Evolutionary conservation across 1,140 invertebrate species (phyloP), one percentile per base, ranked within the genome.

Genomic region (Magallana ariakensis): DNA sequence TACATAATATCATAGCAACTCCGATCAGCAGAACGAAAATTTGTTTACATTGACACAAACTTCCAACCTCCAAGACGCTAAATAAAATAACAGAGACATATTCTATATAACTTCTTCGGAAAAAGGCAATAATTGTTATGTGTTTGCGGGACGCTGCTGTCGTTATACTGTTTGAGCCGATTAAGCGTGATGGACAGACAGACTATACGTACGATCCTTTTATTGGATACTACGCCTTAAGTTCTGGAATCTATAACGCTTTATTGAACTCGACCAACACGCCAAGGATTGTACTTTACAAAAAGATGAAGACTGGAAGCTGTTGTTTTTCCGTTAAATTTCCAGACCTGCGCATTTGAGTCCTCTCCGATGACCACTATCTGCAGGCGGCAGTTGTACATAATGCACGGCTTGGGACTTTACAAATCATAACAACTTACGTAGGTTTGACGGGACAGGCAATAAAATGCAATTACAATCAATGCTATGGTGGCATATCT

Each of bases 261-360:
- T 75, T 26, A 75, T 33, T 75, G 19, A 26, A 70, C 66, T 13
- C 66, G 0, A 22, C 22, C 66, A 19, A 26, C 66, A 75, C 66
- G 22, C 33, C 66, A 75, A 26, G 66, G 11, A 46, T 19, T 75
- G 22, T 26, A 13, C 33, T 75, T 75, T 19, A 75, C 66, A 22
- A 75, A 26, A 75, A 19, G 33, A 26, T 13, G 66, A 75, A 75
- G 19, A 19, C 66, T 26, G 22, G 22, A 26, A 9, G 66, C 66
- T 26, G 66, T 75, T 75, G 66, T 46, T 46, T 75, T 75, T 75
- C 58, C 1, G 8, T 19, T 0, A 62, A 62, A 62, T 19, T 62
- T 75, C 66, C 66, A 75, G 66, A 75, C 66, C 33, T 6, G 66
- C 33, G 33, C 66, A 26, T 75, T 70, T 75, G 22, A 75, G 66